Evolutionary conservation across 2,797 vertebrate species (phyloP), one percentile per base, ranked within the genome.

Genomic region (Setipinna tenuifilis): DNA sequence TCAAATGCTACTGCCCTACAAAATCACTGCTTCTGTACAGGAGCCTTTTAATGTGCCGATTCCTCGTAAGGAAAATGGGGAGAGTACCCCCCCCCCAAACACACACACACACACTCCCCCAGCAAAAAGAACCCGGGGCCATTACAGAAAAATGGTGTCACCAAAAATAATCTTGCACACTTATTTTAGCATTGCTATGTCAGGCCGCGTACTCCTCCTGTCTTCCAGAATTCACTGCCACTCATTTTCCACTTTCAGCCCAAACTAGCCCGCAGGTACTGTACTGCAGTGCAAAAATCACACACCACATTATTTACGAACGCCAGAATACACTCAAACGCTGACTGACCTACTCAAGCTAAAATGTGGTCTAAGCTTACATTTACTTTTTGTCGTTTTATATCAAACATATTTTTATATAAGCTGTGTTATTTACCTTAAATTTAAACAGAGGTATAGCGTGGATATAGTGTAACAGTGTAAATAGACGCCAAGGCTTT

Each of bases 91-190:
- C 9, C 50, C 50, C 14, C 14, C 50, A 3, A 3, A 48, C 46
- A 48, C 46, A 48, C 46, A 48, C 46, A 48, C 46, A 48, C 46
- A 48, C 46, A 10, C 46, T 48, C 46, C 10, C 46, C 46, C 46
- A 4, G 2, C 25, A 71, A 75, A 41, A 65, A 65, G 7, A 65
- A 65, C 61, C 61, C 12, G 10, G 16, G 28, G 28, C 28, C 28
- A 71, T 35, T 71, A 35, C 14, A 35, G 28, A 75, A 54, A 71
- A 75, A 35, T 28, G 11, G 25, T 71, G 65, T 75, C 68, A 35
- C 68, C 68, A 75, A 75, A 75, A 75, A 75, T 75, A 75, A 75
- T 35, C 68, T 35, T 16, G 4, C 28, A 35, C 28, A 35, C 68
- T 75, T 35, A 35, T 75, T 75, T 35, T 17, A 75, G 68, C 31